Percentiles rank a stretch among this genome's conserved stretches.
These are phyloP conservation scores for Lepeophtheirus nordmannii DNA, from an alignment of 2,888 invertebrate species.

Conservation along the genomic window DNA sequence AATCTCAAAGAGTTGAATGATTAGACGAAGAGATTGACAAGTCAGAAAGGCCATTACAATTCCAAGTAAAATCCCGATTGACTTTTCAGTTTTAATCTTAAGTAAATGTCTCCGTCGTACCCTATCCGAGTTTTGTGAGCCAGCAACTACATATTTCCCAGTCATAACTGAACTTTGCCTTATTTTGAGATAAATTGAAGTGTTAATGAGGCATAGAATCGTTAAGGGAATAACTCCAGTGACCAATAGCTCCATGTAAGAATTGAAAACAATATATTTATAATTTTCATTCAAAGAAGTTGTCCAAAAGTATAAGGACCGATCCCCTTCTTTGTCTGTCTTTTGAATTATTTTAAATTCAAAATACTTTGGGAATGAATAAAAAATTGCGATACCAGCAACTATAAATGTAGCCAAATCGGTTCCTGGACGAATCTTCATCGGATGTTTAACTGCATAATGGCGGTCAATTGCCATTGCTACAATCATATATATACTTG, in stretches of 20 bases:
- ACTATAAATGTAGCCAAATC: background rate
- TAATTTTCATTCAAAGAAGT: background rate
- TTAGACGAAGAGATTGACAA: slow-evolving; percentile 1
- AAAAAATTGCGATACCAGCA: background rate
- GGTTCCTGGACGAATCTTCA: background rate
- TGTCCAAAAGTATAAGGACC: background rate
- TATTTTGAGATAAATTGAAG: slow-evolving; percentile 1
- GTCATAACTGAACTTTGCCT: background rate
- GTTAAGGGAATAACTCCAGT: background rate
- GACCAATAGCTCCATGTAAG: background rate
- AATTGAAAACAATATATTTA: background rate
- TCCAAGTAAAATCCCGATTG: background rate
- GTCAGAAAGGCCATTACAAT: background rate
- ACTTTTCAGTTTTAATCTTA: background rate
- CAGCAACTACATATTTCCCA: background rate
- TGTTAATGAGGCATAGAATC: background rate
- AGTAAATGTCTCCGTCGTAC: background rate
- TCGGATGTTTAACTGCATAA: background rate
- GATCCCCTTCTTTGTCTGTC: background rate
- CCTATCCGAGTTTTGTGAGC: background rate
- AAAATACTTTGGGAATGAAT: background rate
- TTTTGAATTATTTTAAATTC: background rate
- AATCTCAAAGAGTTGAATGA: slow-evolving; percentile 1
- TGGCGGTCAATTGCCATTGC: background rate
- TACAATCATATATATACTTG: background rate